Conservation (phyloP, 2,797 vertebrate species). For the Urosaurus nigricauda region DNA sequence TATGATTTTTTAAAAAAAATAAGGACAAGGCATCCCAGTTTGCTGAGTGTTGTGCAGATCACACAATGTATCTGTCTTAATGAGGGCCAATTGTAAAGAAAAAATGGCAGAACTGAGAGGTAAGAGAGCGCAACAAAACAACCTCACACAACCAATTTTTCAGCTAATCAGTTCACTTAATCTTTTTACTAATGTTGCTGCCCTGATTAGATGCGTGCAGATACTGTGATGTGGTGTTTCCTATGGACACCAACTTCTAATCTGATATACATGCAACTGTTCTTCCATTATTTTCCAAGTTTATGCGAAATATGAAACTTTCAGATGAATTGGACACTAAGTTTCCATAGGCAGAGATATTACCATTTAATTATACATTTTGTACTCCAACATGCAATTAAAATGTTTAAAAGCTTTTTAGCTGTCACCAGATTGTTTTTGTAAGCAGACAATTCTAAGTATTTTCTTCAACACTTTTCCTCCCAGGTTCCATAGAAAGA, state of each 20-base stretch:
- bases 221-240: constrained; percentile 67
- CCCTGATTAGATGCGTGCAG: constrained; percentile 71
- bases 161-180: constrained; percentile 70
- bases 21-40: constrained; percentile 15
- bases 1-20: background rate
- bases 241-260: constrained; percentile 46
- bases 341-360: constrained; percentile 44
- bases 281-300: constrained; percentile 41
- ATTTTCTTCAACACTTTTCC: constrained; percentile 56
- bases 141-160: background rate
- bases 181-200: constrained; percentile 67
- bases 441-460: constrained; percentile 56
- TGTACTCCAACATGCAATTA: constrained; percentile 50
- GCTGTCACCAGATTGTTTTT: constrained; percentile 59
- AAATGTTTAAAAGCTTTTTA: constrained; percentile 52
- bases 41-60: constrained; percentile 55
- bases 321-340: constrained; percentile 32
- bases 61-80: constrained; percentile 60
- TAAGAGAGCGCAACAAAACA: constrained; percentile 37
- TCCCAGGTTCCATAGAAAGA: constrained; percentile 47
- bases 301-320: constrained; percentile 45
- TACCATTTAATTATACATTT: constrained; percentile 54
- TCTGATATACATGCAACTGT: background rate
- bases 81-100: constrained; percentile 51
- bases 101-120: constrained; percentile 35